Evolutionary conservation across 1,140 invertebrate species (phyloP).

Genomic region (Drosophila gunungcola): DNA sequence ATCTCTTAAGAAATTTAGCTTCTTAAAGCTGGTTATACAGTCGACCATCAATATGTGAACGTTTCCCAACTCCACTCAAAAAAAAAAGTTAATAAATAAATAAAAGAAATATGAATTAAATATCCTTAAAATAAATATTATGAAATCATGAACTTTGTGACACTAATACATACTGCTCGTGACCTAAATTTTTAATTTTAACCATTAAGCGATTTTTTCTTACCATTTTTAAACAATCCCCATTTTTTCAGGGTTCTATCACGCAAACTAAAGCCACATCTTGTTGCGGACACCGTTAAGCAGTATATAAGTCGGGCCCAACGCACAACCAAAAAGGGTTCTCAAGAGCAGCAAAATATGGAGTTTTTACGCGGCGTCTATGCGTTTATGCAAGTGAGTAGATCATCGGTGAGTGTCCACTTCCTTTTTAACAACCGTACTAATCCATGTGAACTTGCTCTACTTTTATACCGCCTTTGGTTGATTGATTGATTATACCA

Average conservation of each 20-base stretch:
- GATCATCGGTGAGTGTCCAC: conserved; percentile 85
- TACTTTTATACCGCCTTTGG: conserved; percentile 81
- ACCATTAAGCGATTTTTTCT: neutral
- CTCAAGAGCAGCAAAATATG: conserved; percentile 84
- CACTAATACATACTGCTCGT: too few species aligned
- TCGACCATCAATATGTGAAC: too few species aligned
- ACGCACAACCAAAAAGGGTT: conserved; percentile 80
- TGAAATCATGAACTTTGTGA: too few species aligned
- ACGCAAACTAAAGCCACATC: conserved; percentile 83
- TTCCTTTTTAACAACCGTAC: conserved; percentile 83
- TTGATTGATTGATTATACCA: conserved; percentile 72
- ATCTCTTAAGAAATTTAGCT: too few species aligned
- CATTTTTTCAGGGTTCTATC: conserved; percentile 69
- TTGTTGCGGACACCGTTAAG: conserved; percentile 84
- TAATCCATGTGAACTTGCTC: conserved; percentile 85
- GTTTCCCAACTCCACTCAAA: too few species aligned
- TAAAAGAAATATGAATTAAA: too few species aligned
- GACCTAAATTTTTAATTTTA: too few species aligned
- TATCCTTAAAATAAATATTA: too few species aligned
- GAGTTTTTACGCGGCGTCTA: conserved; percentile 85
- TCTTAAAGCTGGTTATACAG: too few species aligned
- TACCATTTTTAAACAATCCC: neutral
- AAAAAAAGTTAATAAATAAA: too few species aligned
- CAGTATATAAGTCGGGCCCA: conserved; percentile 84
- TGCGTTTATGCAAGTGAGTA: conserved; percentile 85